Percentiles rank a stretch among this genome's conserved stretches.
These are phyloP conservation scores for Stenodema calcarata DNA, from an alignment of 2,888 invertebrate genomes.

Conservation along the genomic window DNA sequence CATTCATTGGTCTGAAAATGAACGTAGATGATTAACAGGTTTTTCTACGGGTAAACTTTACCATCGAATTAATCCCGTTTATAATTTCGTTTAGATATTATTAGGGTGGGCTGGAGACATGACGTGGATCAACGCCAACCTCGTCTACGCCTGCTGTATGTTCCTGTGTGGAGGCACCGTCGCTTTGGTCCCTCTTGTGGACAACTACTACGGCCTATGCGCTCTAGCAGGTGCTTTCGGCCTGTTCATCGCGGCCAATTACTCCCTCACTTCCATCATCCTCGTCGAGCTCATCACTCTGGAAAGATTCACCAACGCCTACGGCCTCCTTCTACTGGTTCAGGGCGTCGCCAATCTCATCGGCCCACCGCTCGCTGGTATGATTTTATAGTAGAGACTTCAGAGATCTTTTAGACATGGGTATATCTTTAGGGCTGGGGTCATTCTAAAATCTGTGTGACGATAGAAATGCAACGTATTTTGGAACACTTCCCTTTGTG, in stretches of 20 bases:
- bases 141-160: slow-evolving; percentile 85
- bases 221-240: slow-evolving; percentile 81
- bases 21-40: too few species aligned
- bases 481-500: too few species aligned
- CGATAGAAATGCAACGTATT: too few species aligned
- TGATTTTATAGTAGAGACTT: too few species aligned
- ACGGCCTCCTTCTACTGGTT: slow-evolving; percentile 83
- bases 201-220: slow-evolving; percentile 68
- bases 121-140: slow-evolving; percentile 75
- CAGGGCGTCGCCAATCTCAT: slow-evolving; percentile 89
- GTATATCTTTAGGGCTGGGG: too few species aligned
- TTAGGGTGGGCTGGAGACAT: slow-evolving; percentile 89
- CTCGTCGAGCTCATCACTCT: slow-evolving; percentile 88
- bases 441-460: too few species aligned
- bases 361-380: slow-evolving; percentile 90
- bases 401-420: too few species aligned
- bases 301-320: slow-evolving; percentile 89
- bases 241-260: slow-evolving; percentile 89
- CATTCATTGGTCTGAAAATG: too few species aligned
- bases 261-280: slow-evolving; percentile 88
- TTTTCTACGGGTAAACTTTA: too few species aligned
- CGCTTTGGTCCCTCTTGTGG: slow-evolving; percentile 70
- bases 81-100: slow-evolving; percentile 67
- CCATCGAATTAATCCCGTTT: not conserved
- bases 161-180: slow-evolving; percentile 73